These are phyloP conservation scores for Antidorcas marsupialis DNA, from an alignment of 2,113 vertebrate species.

Conservation along the genomic window DNA sequence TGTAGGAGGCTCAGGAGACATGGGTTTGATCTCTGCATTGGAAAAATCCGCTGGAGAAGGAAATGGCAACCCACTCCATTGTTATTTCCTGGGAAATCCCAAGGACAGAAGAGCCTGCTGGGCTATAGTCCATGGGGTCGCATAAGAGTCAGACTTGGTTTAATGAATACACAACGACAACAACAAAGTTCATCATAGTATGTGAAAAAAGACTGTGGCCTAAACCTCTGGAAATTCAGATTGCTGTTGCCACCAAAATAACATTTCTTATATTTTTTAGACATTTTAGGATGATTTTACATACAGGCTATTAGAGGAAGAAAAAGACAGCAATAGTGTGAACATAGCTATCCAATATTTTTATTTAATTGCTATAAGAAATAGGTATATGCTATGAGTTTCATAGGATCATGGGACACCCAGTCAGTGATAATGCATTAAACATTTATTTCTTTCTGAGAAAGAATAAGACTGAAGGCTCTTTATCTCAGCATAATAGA, in stretches of 20 bases:
- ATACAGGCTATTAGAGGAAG: neutral
- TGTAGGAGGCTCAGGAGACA: neutral
- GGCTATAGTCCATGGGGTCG: neutral
- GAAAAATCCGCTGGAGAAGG: neutral
- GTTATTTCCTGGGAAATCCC: neutral
- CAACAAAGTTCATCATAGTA: neutral
- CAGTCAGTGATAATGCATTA: neutral
- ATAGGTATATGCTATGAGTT: neutral
- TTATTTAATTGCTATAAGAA: neutral
- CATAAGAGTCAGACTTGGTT: neutral
- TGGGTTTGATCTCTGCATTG: neutral
- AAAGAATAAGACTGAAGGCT: neutral
- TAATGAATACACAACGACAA: neutral
- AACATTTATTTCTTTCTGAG: neutral
- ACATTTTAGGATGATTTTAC: neutral
- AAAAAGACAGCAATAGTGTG: neutral
- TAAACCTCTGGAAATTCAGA: neutral
- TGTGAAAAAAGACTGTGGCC: neutral
- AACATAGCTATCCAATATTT: neutral
- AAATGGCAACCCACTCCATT: neutral
- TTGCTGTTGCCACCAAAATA: neutral
- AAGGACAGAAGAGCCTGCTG: neutral
- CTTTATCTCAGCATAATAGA: neutral
- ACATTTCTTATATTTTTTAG: neutral
- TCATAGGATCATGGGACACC: neutral